A percentile compares a stretch with the other conserved stretches of the same genome.
phyloP scores from a whole-genome alignment of 2,113 vertebrate genomes.

The Centropus bengalensis region DNA sequence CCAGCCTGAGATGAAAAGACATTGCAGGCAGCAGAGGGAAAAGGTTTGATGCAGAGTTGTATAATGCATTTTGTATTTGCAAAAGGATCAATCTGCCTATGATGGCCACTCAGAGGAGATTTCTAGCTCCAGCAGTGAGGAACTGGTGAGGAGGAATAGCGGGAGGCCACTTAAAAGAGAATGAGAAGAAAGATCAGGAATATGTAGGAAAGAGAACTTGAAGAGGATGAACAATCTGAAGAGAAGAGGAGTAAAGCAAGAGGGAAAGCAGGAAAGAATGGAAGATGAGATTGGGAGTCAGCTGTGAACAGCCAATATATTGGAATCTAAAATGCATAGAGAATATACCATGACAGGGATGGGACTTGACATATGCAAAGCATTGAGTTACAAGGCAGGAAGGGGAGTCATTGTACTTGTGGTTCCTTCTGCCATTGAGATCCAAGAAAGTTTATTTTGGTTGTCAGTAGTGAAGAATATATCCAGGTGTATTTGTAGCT shows the following conservation, averaged over 20 bases:
- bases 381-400: background rate
- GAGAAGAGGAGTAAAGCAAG: background rate
- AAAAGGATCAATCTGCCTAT: background rate
- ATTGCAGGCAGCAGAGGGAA: background rate
- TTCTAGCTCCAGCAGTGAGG: background rate
- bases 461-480: background rate
- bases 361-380: background rate
- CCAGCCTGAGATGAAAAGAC: background rate
- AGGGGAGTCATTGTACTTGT: background rate
- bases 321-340: background rate
- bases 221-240: background rate
- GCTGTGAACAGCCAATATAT: background rate
- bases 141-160: background rate
- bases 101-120: background rate
- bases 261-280: background rate
- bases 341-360: accelerated
- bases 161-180: background rate
- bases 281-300: background rate
- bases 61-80: background rate
- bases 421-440: background rate
- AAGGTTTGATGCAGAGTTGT: background rate
- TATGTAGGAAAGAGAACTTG: background rate
- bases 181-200: background rate
- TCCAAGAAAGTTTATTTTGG: background rate
- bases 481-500: background rate